Percentiles rank a stretch among this genome's conserved stretches.
These are phyloP conservation scores for Eidolon helvum DNA, from an alignment of 2,113 vertebrate species.

Conservation along the genomic window DNA sequence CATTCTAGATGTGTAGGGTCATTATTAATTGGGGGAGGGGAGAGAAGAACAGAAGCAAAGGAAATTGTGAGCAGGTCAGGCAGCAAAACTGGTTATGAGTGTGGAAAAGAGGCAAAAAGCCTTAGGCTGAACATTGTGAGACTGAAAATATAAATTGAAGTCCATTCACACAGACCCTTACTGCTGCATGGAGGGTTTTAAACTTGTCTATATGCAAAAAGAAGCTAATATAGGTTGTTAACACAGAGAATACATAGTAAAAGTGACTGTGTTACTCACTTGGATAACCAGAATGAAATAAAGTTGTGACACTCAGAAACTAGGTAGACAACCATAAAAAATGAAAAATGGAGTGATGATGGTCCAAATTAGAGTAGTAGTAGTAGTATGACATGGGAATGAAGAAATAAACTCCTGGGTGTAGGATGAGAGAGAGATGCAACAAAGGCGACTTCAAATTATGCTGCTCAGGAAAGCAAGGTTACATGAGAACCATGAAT, in stretches of 20 bases:
- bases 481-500: not conserved
- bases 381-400: accelerated
- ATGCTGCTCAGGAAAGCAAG: not conserved
- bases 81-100: no score
- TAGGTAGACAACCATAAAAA: not conserved
- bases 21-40: not conserved
- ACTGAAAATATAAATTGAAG: not conserved
- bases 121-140: not conserved
- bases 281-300: not conserved
- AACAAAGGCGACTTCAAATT: not conserved
- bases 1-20: not conserved
- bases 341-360: not conserved
- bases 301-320: not conserved
- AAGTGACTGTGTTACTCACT: not conserved
- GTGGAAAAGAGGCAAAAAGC: not conserved
- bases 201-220: not conserved
- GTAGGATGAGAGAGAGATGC: not conserved
- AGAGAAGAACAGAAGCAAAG: not conserved
- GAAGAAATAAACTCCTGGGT: not conserved
- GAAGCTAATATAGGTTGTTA: not conserved
- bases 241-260: not conserved
- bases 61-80: not conserved
- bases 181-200: not conserved
- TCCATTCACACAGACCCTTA: not conserved
- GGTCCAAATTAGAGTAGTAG: not conserved